A percentile compares a stretch with the other conserved stretches of the same genome.
phyloP scores from a whole-genome alignment of 1,140 invertebrate species.

The Lordiphosa stackelbergi region DNA sequence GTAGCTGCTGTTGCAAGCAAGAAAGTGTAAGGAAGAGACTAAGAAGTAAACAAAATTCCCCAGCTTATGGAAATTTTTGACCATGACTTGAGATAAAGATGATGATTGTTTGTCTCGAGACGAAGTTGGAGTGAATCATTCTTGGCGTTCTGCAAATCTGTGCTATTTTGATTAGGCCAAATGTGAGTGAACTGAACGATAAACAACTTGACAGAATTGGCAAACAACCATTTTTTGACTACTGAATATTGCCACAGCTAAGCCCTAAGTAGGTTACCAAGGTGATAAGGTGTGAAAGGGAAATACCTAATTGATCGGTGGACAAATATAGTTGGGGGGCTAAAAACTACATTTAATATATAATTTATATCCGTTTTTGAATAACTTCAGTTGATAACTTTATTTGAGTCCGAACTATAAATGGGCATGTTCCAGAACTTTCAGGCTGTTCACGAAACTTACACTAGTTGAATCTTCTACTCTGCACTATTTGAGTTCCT shows the following conservation, averaged over 20 bases:
- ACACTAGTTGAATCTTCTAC: too few species aligned
- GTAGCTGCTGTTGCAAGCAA: too few species aligned
- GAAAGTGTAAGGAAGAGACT: slow-evolving; percentile 63
- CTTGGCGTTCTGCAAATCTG: slow-evolving; percentile 25
- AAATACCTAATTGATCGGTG: too few species aligned
- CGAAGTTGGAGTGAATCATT: too few species aligned
- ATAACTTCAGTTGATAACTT: too few species aligned
- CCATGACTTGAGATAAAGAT: slow-evolving; percentile 46
- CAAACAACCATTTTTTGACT: slow-evolving; percentile 34
- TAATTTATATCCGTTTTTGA: too few species aligned
- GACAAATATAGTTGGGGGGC: too few species aligned
- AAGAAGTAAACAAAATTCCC: slow-evolving; percentile 26
- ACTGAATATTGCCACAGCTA: neutral
- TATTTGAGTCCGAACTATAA: too few species aligned
- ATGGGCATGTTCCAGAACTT: too few species aligned
- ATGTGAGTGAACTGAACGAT: slow-evolving; percentile 59
- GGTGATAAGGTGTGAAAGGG: neutral
- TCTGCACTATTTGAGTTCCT: too few species aligned
- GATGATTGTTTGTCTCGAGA: slow-evolving; percentile 45
- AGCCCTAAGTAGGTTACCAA: slow-evolving; percentile 19
- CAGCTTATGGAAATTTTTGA: slow-evolving; percentile 62
- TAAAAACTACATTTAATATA: too few species aligned
- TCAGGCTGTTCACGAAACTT: too few species aligned
- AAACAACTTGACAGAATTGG: slow-evolving; percentile 53
- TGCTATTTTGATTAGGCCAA: slow-evolving; percentile 70